These are phyloP conservation scores for Delphinapterus leucas DNA, from an alignment of 2,113 vertebrate genomes.

Conservation along the genomic window DNA sequence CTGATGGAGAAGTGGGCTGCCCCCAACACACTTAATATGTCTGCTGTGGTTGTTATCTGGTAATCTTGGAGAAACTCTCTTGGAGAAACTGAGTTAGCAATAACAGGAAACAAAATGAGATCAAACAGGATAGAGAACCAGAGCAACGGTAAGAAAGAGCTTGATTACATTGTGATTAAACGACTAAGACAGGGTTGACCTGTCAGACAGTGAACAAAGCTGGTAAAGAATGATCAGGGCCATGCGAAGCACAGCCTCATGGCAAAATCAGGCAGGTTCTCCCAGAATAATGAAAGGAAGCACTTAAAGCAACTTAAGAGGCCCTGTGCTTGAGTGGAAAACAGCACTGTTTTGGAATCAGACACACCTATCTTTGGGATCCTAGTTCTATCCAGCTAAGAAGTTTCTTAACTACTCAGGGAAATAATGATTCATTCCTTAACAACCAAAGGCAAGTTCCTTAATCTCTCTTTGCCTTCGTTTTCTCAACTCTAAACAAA, in stretches of 20 bases:
- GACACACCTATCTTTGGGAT: background rate
- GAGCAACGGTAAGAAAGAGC: slow-evolving; percentile 12
- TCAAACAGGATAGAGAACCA: slow-evolving; percentile 23
- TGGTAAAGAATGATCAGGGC: background rate
- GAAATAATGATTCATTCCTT: background rate
- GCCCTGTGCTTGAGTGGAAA: background rate
- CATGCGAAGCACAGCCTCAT: background rate
- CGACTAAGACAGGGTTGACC: background rate
- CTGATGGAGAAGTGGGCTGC: background rate
- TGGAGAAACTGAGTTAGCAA: slow-evolving; percentile 59
- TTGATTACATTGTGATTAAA: slow-evolving; percentile 25
- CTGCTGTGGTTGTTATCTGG: background rate
- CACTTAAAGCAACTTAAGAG: background rate
- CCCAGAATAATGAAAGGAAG: background rate
- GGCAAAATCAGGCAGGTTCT: background rate
- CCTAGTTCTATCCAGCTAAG: background rate
- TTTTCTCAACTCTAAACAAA: background rate
- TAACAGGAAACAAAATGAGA: slow-evolving; percentile 21
- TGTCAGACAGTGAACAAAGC: background rate
- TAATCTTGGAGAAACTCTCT: background rate
- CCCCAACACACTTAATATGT: background rate
- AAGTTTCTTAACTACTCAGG: background rate
- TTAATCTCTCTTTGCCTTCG: background rate
- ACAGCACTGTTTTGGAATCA: background rate
- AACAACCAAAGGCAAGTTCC: background rate